Evolutionary conservation across 1,140 invertebrate genomes (phyloP).

Genomic region (Steinernema feltiae): DNA sequence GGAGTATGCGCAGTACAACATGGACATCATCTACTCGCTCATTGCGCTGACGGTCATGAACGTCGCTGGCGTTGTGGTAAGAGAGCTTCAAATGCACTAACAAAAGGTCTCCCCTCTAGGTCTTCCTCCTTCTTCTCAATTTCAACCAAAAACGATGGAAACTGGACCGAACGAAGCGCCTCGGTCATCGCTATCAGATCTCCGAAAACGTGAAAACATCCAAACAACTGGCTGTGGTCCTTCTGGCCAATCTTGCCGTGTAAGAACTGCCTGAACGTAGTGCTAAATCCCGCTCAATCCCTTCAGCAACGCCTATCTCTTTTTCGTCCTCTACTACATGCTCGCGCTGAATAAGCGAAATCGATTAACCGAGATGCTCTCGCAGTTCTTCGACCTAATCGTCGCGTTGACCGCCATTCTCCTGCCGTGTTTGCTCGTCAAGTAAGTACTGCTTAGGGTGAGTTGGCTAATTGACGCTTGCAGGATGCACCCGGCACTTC

Average conservation of each 20-base stretch:
- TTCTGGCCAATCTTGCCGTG: background rate
- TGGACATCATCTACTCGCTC: slow-evolving; percentile 2
- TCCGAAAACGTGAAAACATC: slow-evolving; percentile 1
- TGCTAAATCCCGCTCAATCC: background rate
- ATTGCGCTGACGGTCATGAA: background rate
- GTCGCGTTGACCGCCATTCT: background rate
- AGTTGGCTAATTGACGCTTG: no score
- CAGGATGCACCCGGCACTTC: no score
- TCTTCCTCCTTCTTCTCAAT: background rate
- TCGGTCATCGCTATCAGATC: background rate
- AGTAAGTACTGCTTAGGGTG: no score
- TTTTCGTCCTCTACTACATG: slow-evolving; percentile 6
- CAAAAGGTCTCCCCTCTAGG: background rate
- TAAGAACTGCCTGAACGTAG: background rate
- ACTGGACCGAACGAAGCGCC: background rate
- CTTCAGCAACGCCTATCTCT: background rate
- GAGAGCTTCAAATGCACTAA: background rate
- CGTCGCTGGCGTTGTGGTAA: background rate
- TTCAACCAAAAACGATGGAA: slow-evolving; percentile 5
- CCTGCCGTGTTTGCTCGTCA: background rate
- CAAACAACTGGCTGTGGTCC: background rate
- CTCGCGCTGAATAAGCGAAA: background rate
- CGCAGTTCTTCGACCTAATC: background rate
- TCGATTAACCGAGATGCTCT: background rate
- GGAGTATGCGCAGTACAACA: background rate